Base-by-base conservation (phyloP, 2,888 invertebrate genomes). In the Subacronicta megacephala region DNA sequence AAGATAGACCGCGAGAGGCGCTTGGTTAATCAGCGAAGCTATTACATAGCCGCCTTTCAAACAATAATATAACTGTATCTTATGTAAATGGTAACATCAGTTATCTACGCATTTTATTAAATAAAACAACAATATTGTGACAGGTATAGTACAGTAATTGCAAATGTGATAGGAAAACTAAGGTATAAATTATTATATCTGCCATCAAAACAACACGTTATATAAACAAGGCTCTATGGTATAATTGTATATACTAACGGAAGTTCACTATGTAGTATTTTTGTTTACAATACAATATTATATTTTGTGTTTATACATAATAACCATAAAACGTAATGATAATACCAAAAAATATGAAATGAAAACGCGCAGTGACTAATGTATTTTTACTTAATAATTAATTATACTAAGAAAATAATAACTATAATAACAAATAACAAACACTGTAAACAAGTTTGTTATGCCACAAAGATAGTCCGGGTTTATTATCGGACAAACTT, bases 211-310 rank as follows among this genome's bases (percentile, higher is more conserved):
- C 37, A 59, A 51, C 23, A 31, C 7, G 29, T 59, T 46, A 33
- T 18, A 46, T 58, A 31, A 44, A 58, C 44, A 44, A 44, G 44
- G 16, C n/a, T 38, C 41, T 64, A 36, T 18, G 53, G 37, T 58
- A 15, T 17, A 20, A 18, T 9, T 4, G 6, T n/a, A 1, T 17
- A 16, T 13, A 26, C 37, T 35, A 42, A 47, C 62, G 46, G 62
- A 45, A 52, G 17, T 45, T 40, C 17, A 37, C 23, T 35, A 26
- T 35, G 26, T 42, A 52, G 31, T 50, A 46, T 68, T 46, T 29
- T 51, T 62, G 50, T 68, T 65, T 68, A 62, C 54, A 46, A 50
- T 36, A 62, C 13, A 23, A 10, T 26, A 10, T 26, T 10, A n/a
- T n/a, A n/a, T n/a, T n/a, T n/a, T n/a, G n/a, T n/a, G n/a, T n/a